Conservation (phyloP, 2,113 vertebrate genomes). For the Herpetotheres cachinnans region DNA sequence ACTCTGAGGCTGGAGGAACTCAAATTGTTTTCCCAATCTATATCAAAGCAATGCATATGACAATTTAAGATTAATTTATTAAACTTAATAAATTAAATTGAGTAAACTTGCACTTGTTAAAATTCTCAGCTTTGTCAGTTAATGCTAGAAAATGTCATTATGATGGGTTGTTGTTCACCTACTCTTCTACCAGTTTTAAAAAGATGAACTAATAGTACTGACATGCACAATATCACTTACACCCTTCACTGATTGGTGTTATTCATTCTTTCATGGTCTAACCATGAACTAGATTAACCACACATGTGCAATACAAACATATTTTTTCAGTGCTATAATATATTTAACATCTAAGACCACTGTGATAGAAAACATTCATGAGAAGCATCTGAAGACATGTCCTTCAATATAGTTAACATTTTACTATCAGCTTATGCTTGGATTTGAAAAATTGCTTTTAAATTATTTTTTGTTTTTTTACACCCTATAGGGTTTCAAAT, state of each 20-base stretch:
- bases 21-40: neutral
- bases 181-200: neutral
- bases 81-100: neutral
- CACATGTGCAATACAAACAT: neutral
- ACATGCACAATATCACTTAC: neutral
- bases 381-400: accelerated
- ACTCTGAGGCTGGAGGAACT: neutral
- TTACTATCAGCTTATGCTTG: neutral
- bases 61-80: neutral
- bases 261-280: neutral
- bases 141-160: neutral
- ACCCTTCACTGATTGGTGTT: neutral
- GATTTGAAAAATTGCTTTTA: neutral
- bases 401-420: neutral
- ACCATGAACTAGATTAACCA: neutral
- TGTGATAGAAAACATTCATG: neutral
- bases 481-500: neutral
- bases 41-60: neutral
- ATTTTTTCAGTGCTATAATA: neutral
- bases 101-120: neutral
- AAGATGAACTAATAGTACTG: neutral
- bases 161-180: neutral
- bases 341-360: neutral
- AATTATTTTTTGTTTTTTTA: neutral
- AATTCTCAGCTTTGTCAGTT: neutral